Evolutionary conservation across 1,140 invertebrate genomes (phyloP).

Genomic region (Drosophila saltans): DNA sequence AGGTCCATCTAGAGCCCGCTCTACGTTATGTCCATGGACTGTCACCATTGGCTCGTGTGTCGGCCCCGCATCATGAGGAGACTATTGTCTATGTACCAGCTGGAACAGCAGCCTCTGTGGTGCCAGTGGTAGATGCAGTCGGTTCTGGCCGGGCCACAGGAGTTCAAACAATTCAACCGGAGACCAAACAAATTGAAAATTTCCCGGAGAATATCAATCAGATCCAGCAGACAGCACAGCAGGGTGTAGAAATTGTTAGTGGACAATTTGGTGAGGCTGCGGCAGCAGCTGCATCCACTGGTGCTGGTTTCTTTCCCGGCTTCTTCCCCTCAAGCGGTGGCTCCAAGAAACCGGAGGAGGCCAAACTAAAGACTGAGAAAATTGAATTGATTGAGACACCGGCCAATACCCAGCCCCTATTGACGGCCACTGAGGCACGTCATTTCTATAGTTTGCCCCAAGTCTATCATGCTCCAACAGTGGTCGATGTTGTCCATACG

Average conservation of each 20-base stretch:
- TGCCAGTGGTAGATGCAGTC: slow-evolving; percentile 53
- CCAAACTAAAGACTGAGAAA: slow-evolving; percentile 50
- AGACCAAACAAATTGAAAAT: slow-evolving; percentile 57
- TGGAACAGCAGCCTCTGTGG: slow-evolving; percentile 61
- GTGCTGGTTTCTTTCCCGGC: slow-evolving; percentile 69
- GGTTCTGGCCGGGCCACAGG: slow-evolving; percentile 55
- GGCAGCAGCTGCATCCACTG: slow-evolving; percentile 53
- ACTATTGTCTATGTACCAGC: slow-evolving; percentile 78
- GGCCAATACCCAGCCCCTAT: slow-evolving; percentile 65
- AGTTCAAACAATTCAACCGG: slow-evolving; percentile 11
- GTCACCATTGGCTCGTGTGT: slow-evolving; percentile 75
- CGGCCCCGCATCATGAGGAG: slow-evolving; percentile 70
- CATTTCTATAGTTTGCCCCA: slow-evolving; percentile 71
- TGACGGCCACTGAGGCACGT: slow-evolving; percentile 61
- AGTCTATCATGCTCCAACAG: slow-evolving; percentile 64
- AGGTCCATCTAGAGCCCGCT: slow-evolving; percentile 75
- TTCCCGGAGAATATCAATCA: slow-evolving; percentile 49
- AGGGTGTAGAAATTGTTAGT: slow-evolving; percentile 47
- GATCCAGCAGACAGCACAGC: slow-evolving; percentile 63
- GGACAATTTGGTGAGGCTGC: slow-evolving; percentile 69
- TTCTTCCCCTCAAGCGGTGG: slow-evolving; percentile 43
- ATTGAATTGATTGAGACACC: slow-evolving; percentile 70
- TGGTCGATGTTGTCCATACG: slow-evolving; percentile 69
- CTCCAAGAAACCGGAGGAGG: slow-evolving; percentile 48
- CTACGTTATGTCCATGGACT: slow-evolving; percentile 73